Evolutionary conservation across 2,797 vertebrate genomes (phyloP), one percentile per base, ranked within the genome.

Genomic region (Lindbergichthys nudifrons): DNA sequence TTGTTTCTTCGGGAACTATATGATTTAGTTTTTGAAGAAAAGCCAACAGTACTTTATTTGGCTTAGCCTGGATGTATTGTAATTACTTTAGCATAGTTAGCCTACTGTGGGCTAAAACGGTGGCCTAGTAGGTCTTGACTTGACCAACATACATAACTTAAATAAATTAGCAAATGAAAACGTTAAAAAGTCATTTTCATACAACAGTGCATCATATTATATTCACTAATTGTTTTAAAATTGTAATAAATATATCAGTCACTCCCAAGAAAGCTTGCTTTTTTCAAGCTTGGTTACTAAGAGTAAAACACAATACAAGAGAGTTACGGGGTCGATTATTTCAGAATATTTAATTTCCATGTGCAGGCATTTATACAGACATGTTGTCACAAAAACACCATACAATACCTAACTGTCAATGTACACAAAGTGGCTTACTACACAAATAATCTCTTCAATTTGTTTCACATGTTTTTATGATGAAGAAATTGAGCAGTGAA

Each of bases 321-420:
- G 26, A 43, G 23, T 1, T 16, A 46, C 8, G 26, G 10, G 2
- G 69, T 52, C 16, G 30, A 62, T 64, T 60, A 19, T 79, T 80
- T 83, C n/a, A 73, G 14, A 72, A 74, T 75, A 46, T 85, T 85
- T 86, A 87, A 77, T 87, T 66, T 71, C 43, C n/a, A 64, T 32
- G 7, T 80, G 10, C 10, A 75, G 56, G 6, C 41, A 54, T 45
- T 47, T 47, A 75, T 48, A 72, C 36, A 85, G 39, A 54, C 16
- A 58, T 7, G 4, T 77, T 63, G 3, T 65, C 21, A 74, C 39
- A 76, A 65, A 74, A 77, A 62, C 54, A 83, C 36, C 52, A 80
- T 68, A 66, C 68, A 64, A 36, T 21, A 73, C 21, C 30, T 42
- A 45, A 50, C 14, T 54, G 11, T 56, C 47, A 74, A 60, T 70